These are phyloP conservation scores for Trinectes maculatus DNA, from an alignment of 2,113 vertebrate genomes.

Conservation along the genomic window DNA sequence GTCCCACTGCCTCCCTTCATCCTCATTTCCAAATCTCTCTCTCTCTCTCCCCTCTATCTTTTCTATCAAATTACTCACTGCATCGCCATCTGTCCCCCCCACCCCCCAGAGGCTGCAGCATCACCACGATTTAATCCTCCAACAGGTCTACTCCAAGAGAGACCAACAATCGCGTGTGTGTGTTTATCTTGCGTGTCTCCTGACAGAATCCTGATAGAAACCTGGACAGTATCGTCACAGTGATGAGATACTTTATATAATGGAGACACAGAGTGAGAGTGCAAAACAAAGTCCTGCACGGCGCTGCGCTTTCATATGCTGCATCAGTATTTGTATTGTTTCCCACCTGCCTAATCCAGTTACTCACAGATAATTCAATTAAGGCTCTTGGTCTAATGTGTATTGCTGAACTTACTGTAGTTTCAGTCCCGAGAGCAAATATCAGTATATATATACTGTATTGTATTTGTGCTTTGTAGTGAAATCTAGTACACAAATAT, in stretches of 20 bases:
- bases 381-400: too few species aligned
- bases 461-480: too few species aligned
- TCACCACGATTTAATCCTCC: constrained; percentile 28
- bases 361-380: background rate
- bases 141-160: constrained; percentile 15
- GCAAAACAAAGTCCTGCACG: background rate
- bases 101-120: constrained; percentile 17
- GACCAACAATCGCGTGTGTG: constrained; percentile 10
- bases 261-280: background rate
- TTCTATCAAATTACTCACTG: constrained; percentile 12
- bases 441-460: too few species aligned
- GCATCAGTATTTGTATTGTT: background rate
- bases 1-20: constrained; percentile 10
- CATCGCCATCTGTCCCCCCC: background rate
- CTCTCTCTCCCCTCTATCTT: background rate
- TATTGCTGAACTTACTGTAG: too few species aligned
- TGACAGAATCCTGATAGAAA: constrained; percentile 20
- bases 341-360: background rate
- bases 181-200: constrained; percentile 36
- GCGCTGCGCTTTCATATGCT: background rate
- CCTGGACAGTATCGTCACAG: background rate
- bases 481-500: background rate
- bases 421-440: too few species aligned
- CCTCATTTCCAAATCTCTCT: constrained; percentile 16
- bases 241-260: constrained; percentile 13